Evolutionary conservation across 2,888 invertebrate species (phyloP).

Genomic region (Spodoptera littoralis): DNA sequence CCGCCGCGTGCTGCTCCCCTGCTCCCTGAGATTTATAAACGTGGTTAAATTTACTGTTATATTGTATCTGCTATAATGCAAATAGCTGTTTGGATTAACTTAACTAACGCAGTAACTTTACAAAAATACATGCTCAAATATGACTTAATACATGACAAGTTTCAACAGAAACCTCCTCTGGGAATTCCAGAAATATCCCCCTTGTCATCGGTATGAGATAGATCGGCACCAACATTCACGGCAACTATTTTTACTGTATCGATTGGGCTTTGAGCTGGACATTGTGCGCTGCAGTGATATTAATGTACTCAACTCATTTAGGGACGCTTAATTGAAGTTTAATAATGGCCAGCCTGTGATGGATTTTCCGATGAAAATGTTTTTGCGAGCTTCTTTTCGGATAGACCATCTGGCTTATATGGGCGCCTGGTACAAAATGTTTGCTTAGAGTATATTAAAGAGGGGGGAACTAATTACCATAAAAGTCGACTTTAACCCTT

Average conservation of each 20-base stretch:
- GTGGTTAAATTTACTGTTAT: constrained; percentile 67
- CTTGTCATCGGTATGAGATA: constrained; percentile 19
- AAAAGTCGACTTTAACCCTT: too few species aligned
- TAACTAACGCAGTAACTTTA: constrained; percentile 14
- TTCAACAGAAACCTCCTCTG: constrained; percentile 1
- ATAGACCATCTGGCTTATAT: too few species aligned
- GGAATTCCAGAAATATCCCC: constrained; percentile 8
- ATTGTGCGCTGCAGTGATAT: constrained; percentile 10
- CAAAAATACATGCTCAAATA: constrained; percentile 2
- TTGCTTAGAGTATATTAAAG: too few species aligned
- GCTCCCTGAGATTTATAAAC: constrained; percentile 70
- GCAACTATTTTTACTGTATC: constrained; percentile 46
- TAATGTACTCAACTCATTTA: constrained; percentile 1
- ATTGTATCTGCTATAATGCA: constrained; percentile 45
- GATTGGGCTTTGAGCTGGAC: constrained; percentile 29
- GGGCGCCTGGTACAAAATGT: too few species aligned
- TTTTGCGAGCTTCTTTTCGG: too few species aligned
- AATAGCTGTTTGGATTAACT: constrained; percentile 48
- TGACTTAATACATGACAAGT: background rate
- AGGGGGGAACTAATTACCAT: too few species aligned
- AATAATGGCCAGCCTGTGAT: too few species aligned
- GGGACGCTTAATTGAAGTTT: too few species aligned
- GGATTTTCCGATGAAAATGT: too few species aligned
- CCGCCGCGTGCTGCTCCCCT: constrained; percentile 67
- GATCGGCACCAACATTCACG: constrained; percentile 22